Evolutionary conservation across 2,888 invertebrate genomes (phyloP).

Genomic region (Schrankia costaestrigalis): DNA sequence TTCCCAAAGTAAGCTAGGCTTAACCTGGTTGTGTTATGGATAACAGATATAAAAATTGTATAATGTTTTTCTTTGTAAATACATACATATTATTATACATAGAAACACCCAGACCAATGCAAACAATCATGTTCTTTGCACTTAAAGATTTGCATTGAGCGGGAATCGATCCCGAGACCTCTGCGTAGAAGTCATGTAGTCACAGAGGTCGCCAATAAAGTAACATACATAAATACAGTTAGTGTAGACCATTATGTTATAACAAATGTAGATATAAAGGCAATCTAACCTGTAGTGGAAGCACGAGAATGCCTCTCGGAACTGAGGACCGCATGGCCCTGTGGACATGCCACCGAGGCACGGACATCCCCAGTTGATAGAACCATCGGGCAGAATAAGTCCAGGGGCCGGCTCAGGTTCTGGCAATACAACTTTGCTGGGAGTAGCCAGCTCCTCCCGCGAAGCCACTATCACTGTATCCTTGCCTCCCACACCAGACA

Average conservation of each 20-base stretch:
- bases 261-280: background rate
- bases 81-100: too few species aligned
- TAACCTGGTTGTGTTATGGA: too few species aligned
- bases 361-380: slow-evolving; percentile 98
- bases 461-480: slow-evolving; percentile 92
- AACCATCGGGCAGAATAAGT: slow-evolving; percentile 90
- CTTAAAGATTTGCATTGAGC: too few species aligned
- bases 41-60: too few species aligned
- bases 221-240: background rate
- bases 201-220: too few species aligned
- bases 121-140: too few species aligned
- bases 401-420: slow-evolving; percentile 89
- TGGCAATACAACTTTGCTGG: slow-evolving; percentile 86
- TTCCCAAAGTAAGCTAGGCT: too few species aligned
- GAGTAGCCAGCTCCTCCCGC: slow-evolving; percentile 87
- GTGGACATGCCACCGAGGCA: slow-evolving; percentile 99
- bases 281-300: slow-evolving; percentile 88
- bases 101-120: too few species aligned
- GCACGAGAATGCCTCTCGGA: slow-evolving; percentile 96
- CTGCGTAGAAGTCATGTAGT: too few species aligned
- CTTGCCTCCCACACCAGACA: slow-evolving; percentile 71
- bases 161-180: too few species aligned
- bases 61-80: too few species aligned
- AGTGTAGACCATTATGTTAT: background rate
- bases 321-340: slow-evolving; percentile 96